A percentile compares a stretch with the other conserved stretches of the same genome.
Evolutionary conservation across 2,797 vertebrate species (phyloP).

Genomic region (Lacerta bilineata): DNA sequence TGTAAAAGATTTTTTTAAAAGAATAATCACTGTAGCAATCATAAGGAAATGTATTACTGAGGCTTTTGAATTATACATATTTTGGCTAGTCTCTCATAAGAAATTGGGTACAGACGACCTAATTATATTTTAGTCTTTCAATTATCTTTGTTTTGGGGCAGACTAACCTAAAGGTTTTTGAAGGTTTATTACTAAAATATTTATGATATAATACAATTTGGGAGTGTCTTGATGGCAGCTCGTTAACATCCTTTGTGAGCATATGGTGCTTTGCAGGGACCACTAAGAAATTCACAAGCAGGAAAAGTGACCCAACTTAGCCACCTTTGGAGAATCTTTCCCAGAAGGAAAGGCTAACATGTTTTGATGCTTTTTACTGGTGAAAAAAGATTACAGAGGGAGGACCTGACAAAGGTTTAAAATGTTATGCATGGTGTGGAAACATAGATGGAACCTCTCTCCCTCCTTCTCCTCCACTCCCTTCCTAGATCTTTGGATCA

Average conservation of each 20-base stretch:
- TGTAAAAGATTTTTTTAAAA: background rate
- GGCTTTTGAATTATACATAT: background rate
- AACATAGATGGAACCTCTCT: too few relatives aligned
- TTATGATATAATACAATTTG: slow-evolving; percentile 11
- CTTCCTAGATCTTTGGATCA: too few relatives aligned
- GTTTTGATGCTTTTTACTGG: background rate
- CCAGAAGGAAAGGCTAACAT: background rate
- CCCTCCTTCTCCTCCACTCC: too few relatives aligned
- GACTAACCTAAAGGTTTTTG: background rate
- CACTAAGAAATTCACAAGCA: slow-evolving; percentile 18
- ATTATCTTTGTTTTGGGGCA: slow-evolving; percentile 28
- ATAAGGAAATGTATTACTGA: background rate
- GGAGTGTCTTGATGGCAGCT: slow-evolving; percentile 17
- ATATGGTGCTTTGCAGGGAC: background rate
- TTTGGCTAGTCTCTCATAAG: background rate
- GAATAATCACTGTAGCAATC: background rate
- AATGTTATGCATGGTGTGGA: too few relatives aligned
- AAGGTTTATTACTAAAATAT: slow-evolving; percentile 21
- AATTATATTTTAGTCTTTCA: slow-evolving; percentile 33
- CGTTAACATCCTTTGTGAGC: slow-evolving; percentile 24
- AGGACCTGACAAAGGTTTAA: too few relatives aligned
- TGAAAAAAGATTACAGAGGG: background rate
- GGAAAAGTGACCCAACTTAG: background rate
- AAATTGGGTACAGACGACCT: slow-evolving; percentile 5
- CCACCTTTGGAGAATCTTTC: background rate